Evolutionary conservation across 2,797 vertebrate genomes (phyloP).

Genomic region (Siniperca scherzeri): DNA sequence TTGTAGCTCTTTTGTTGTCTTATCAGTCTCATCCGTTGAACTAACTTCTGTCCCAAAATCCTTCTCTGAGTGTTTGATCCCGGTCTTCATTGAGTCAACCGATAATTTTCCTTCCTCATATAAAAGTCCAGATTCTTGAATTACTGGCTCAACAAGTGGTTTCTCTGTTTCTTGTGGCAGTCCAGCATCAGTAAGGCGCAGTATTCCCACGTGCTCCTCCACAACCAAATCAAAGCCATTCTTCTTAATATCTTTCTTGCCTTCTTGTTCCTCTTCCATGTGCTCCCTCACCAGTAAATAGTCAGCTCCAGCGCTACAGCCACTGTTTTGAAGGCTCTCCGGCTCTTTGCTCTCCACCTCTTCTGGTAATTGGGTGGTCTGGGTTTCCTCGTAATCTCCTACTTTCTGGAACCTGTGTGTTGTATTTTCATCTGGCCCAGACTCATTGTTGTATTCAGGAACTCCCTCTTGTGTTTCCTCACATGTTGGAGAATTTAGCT

Average conservation of each 20-base stretch:
- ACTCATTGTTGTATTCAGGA: constrained; percentile 78
- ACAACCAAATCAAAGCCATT: constrained; percentile 17
- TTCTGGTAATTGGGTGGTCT: constrained; percentile 66
- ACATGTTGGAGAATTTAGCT: constrained; percentile 42
- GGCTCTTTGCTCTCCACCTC: constrained; percentile 64
- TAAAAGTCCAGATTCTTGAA: constrained; percentile 17
- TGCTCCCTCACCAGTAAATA: constrained; percentile 33
- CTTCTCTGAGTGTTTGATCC: constrained; percentile 7
- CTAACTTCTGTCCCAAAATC: constrained; percentile 9
- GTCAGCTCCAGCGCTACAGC: neutral
- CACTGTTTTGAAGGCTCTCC: constrained; percentile 60
- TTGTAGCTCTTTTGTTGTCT: constrained; percentile 18
- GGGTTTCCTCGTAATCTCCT: constrained; percentile 55
- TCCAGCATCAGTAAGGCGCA: constrained; percentile 1
- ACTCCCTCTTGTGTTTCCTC: constrained; percentile 73
- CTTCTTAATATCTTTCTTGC: constrained; percentile 1
- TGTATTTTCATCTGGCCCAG: constrained; percentile 60
- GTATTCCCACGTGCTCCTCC: neutral
- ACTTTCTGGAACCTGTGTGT: constrained; percentile 70
- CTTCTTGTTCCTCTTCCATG: constrained; percentile 42
- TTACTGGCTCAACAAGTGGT: neutral
- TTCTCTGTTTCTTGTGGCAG: constrained; percentile 21
- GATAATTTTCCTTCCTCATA: constrained; percentile 4
- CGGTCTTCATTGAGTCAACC: constrained; percentile 45
- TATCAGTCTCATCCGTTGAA: constrained; percentile 14